phyloP scores from a whole-genome alignment of 2,888 invertebrate species.

The Plebejus melissa region DNA sequence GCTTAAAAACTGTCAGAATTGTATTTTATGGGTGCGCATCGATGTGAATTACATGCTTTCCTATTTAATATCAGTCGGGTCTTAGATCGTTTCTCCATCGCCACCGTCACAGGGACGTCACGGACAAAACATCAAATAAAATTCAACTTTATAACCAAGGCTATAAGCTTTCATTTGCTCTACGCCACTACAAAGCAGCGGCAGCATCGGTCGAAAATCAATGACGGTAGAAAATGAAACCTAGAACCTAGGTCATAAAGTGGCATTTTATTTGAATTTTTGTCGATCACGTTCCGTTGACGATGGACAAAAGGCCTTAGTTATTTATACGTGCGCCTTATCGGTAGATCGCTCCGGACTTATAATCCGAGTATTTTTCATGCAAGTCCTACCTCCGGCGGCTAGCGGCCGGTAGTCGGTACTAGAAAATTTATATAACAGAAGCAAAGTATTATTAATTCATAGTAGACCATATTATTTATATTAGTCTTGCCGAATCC shows the following conservation, averaged over 20 bases:
- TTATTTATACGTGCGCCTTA: constrained; percentile 75
- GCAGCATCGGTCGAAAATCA: too few species aligned
- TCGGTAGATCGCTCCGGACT: constrained; percentile 72
- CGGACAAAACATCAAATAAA: too few species aligned
- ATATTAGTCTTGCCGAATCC: too few species aligned
- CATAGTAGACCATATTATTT: too few species aligned
- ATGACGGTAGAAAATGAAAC: too few species aligned
- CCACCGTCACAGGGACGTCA: too few species aligned
- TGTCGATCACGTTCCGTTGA: too few species aligned
- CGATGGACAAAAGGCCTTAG: constrained; percentile 40
- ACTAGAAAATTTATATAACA: constrained; percentile 67
- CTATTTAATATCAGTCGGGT: constrained; percentile 77
- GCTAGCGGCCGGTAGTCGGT: constrained; percentile 49
- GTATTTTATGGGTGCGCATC: constrained; percentile 72
- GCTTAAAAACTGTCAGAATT: constrained; percentile 77
- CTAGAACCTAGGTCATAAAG: too few species aligned
- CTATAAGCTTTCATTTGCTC: too few species aligned
- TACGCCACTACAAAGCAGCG: too few species aligned
- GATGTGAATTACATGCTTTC: constrained; percentile 77
- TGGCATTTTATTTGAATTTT: too few species aligned
- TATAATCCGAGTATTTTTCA: constrained; percentile 79
- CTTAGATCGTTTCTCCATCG: constrained; percentile 39
- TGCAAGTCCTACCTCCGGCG: constrained; percentile 49
- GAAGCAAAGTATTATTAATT: constrained; percentile 39
- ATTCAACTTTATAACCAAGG: constrained; percentile 47